A percentile compares a stretch with the other conserved stretches of the same genome.
Conservation (phyloP, 2,113 vertebrate genomes). For the Diadophis punctatus region DNA sequence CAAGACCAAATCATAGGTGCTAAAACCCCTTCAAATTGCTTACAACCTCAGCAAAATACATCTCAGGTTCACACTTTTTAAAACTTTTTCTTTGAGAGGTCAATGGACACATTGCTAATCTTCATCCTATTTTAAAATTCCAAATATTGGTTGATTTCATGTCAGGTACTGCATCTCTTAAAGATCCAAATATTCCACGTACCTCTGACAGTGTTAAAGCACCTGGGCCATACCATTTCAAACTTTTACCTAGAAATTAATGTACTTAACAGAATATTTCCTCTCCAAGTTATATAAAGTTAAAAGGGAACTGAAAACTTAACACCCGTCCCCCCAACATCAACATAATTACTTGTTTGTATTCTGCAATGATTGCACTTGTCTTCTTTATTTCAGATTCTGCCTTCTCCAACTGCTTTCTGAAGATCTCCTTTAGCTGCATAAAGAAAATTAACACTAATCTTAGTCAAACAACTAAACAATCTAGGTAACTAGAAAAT, state of each 20-base stretch:
- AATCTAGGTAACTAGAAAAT: background rate
- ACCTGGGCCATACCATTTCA: background rate
- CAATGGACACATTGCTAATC: background rate
- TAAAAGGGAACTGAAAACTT: background rate
- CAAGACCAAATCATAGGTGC: background rate
- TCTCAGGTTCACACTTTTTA: background rate
- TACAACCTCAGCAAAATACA: background rate
- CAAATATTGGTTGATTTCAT: background rate
- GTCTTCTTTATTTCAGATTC: constrained; percentile 98
- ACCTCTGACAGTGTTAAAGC: background rate
- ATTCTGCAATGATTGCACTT: constrained; percentile 94
- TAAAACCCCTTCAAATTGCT: background rate
- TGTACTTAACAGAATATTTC: background rate
- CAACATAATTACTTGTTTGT: constrained; percentile 84
- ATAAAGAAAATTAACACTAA: constrained; percentile 4
- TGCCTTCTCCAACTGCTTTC: constrained; percentile 95
- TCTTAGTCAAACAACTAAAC: background rate
- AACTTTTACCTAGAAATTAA: background rate
- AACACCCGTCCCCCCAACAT: background rate
- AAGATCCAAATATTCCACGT: background rate
- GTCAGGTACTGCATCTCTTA: background rate
- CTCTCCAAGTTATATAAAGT: background rate
- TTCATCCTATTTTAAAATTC: background rate
- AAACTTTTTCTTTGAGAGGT: background rate
- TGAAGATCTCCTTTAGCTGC: constrained; percentile 95